A percentile compares a stretch with the other conserved stretches of the same genome.
These are phyloP conservation scores for Tryphoninae sp. DNA, from an alignment of 2,888 invertebrate genomes.

Conservation along the genomic window DNA sequence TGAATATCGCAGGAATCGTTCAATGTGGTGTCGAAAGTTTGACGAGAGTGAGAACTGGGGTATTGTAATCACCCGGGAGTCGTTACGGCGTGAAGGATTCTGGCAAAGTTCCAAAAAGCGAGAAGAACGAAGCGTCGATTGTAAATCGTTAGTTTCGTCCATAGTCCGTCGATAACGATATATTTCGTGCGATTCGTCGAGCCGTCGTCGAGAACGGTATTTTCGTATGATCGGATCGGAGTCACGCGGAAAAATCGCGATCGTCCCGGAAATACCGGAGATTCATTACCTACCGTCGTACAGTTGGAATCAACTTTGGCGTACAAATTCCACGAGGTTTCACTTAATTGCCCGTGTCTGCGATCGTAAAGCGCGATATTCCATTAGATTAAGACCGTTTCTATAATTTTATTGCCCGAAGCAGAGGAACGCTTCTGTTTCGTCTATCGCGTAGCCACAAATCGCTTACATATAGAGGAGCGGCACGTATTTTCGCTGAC, in stretches of 20 bases:
- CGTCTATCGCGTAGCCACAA: constrained; percentile 11
- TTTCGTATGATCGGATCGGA: constrained; percentile 45
- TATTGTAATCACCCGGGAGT: constrained; percentile 5
- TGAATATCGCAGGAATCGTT: not conserved
- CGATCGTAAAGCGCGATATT: constrained; percentile 48
- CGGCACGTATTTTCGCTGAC: constrained; percentile 27
- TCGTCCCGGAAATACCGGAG: constrained; percentile 20
- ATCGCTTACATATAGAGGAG: constrained; percentile 10
- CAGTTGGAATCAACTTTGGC: constrained; percentile 43
- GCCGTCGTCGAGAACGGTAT: constrained; percentile 36
- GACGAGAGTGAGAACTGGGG: constrained; percentile 28
- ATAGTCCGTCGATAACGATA: not conserved
- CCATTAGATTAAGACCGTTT: constrained; percentile 53
- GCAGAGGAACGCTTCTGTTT: constrained; percentile 24
- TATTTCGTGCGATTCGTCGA: not conserved
- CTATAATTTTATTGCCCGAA: constrained; percentile 54
- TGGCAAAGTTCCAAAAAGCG: constrained; percentile 45
- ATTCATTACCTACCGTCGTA: constrained; percentile 28
- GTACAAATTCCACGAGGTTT: constrained; percentile 40
- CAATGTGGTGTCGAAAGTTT: constrained; percentile 7
- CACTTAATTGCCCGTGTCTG: constrained; percentile 52
- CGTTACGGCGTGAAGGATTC: constrained; percentile 26
- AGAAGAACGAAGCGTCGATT: constrained; percentile 47
- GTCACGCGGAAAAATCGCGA: constrained; percentile 10
- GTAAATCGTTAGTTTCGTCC: constrained; percentile 29